Conservation (phyloP, 2,797 vertebrate genomes). For the Malacoctenus gilli region DNA sequence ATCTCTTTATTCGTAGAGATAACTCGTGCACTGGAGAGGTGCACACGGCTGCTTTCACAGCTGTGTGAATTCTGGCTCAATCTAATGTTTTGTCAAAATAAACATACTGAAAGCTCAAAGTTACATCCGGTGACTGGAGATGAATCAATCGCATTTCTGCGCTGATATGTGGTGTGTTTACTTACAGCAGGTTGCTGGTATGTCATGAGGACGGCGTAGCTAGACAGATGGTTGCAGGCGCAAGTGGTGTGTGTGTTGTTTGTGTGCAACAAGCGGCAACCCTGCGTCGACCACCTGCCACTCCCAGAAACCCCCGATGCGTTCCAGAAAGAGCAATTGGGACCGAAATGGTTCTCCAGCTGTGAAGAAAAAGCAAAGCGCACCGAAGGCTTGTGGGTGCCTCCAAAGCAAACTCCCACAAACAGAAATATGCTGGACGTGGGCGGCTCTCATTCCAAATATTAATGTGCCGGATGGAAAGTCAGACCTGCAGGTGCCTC, state of each 20-base stretch:
- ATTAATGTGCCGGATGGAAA: background rate
- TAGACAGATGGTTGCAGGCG: constrained; percentile 94
- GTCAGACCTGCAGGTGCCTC: constrained; percentile 86
- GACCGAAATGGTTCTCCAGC: constrained; percentile 92
- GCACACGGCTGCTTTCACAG: too few species aligned
- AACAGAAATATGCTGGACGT: background rate
- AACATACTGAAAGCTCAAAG: background rate
- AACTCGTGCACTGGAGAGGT: too few species aligned
- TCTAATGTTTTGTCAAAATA: constrained; percentile 8
- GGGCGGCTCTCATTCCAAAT: too few species aligned
- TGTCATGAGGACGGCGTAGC: constrained; percentile 93
- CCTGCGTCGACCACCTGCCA: constrained; percentile 92
- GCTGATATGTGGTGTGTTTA: constrained; percentile 10
- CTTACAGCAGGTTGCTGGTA: constrained; percentile 87
- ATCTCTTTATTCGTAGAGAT: too few species aligned
- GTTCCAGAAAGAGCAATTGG: constrained; percentile 98
- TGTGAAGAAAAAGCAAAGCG: constrained; percentile 53
- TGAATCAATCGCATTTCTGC: constrained; percentile 1
- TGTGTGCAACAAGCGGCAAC: constrained; percentile 88
- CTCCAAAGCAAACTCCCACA: background rate
- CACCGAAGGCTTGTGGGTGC: constrained; percentile 11
- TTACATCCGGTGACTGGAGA: background rate
- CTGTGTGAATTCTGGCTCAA: too few species aligned
- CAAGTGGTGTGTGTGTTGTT: constrained; percentile 94
- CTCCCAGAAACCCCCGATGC: constrained; percentile 89